Evolutionary conservation across 2,113 vertebrate species (phyloP).

Genomic region (Naja naja): DNA sequence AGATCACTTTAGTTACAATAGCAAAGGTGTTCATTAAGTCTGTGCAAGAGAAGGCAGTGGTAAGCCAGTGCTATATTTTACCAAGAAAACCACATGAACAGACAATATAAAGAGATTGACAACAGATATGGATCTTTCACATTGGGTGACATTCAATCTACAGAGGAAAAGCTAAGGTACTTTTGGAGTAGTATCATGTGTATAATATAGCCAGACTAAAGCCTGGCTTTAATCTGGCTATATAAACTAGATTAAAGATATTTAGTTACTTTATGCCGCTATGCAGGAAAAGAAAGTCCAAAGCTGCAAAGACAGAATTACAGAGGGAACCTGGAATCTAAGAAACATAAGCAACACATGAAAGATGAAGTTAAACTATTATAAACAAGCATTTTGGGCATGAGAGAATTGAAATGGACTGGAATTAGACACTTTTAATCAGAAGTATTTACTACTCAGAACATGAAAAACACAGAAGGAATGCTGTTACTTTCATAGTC

Average conservation of each 20-base stretch:
- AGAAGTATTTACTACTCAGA: neutral
- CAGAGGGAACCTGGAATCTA: neutral
- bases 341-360: neutral
- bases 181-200: neutral
- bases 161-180: neutral
- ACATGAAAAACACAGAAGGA: neutral
- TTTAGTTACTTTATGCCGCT: neutral
- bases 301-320: neutral
- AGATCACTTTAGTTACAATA: neutral
- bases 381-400: neutral
- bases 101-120: neutral
- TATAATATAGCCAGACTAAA: neutral
- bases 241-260: neutral
- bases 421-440: neutral
- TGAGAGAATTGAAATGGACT: neutral
- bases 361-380: neutral
- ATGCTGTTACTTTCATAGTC: neutral
- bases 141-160: neutral
- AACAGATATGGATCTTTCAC: neutral
- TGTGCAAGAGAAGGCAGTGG: neutral
- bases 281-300: neutral
- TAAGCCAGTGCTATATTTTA: neutral
- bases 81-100: neutral
- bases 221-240: neutral
- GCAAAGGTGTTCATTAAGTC: neutral